These are phyloP conservation scores for Corythornis cristatus DNA, from an alignment of 2,113 vertebrate genomes.

Conservation along the genomic window DNA sequence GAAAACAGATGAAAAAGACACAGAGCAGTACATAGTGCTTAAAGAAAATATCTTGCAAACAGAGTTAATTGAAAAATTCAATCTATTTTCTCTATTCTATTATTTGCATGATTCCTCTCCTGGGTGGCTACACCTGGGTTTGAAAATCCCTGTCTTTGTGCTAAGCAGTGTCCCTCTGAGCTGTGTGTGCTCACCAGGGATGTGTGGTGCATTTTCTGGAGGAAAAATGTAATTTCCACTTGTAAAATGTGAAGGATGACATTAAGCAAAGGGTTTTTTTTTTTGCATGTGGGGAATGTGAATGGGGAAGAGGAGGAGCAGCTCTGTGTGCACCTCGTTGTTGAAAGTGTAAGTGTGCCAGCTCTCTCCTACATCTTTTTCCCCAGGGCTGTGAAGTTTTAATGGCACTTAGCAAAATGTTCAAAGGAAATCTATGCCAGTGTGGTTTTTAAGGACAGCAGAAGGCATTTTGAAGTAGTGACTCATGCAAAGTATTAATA, in stretches of 20 bases:
- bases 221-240: not conserved
- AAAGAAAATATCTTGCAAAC: not conserved
- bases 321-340: slow-evolving; percentile 52
- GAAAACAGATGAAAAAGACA: not conserved
- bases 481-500: slow-evolving; percentile 71
- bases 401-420: slow-evolving; percentile 62
- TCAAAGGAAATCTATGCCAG: slow-evolving; percentile 40
- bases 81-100: not conserved
- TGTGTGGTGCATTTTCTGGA: not conserved
- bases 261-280: not conserved
- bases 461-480: slow-evolving; percentile 69
- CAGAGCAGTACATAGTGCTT: not conserved
- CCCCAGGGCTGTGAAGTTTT: slow-evolving; percentile 48
- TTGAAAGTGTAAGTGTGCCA: slow-evolving; percentile 49
- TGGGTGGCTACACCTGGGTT: not conserved
- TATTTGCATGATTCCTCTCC: not conserved
- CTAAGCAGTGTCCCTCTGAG: not conserved
- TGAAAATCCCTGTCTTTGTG: not conserved
- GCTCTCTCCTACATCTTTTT: slow-evolving; percentile 39
- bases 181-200: not conserved
- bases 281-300: not conserved
- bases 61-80: not conserved
- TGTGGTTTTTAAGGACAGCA: slow-evolving; percentile 59
- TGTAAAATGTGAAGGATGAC: not conserved
- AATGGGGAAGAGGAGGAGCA: slow-evolving; percentile 20